phyloP scores from a whole-genome alignment of 2,888 invertebrate genomes.

The Siphlonurus alternatus region DNA sequence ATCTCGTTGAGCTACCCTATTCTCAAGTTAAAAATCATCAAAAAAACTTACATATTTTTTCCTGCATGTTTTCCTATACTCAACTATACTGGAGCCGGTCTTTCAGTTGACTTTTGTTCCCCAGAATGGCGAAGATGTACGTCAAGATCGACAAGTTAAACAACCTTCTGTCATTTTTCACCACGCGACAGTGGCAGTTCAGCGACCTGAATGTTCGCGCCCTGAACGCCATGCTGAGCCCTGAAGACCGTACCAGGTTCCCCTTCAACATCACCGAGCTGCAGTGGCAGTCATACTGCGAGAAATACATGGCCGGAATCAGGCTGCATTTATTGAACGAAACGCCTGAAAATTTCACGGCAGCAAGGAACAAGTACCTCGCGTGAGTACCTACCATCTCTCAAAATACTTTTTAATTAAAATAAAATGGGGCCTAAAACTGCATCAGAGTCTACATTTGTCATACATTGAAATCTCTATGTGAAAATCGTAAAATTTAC shows the following conservation, averaged over 20 bases:
- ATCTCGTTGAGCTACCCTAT: too few species aligned
- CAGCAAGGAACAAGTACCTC: slow-evolving; percentile 43
- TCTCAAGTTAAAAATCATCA: too few species aligned
- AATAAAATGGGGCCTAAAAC: too few species aligned
- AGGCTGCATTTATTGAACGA: slow-evolving; percentile 84
- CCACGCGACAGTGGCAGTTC: slow-evolving; percentile 83
- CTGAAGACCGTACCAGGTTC: slow-evolving; percentile 55
- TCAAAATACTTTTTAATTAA: too few species aligned
- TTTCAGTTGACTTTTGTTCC: too few species aligned
- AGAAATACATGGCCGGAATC: slow-evolving; percentile 80
- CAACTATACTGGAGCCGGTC: too few species aligned
- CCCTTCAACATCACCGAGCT: slow-evolving; percentile 74
- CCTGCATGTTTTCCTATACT: too few species aligned
- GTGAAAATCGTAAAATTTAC: too few species aligned
- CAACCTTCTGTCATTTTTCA: slow-evolving; percentile 45
- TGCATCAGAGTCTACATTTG: too few species aligned
- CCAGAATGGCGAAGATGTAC: slow-evolving; percentile 4
- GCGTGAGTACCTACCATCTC: not conserved
- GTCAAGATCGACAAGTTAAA: slow-evolving; percentile 8
- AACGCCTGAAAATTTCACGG: slow-evolving; percentile 61
- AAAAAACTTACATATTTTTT: too few species aligned
- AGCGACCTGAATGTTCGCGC: slow-evolving; percentile 65
- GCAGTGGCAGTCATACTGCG: slow-evolving; percentile 80
- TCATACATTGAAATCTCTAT: too few species aligned
- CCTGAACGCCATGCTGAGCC: slow-evolving; percentile 42